Percentiles rank a stretch among this genome's conserved stretches.
Evolutionary conservation across 2,888 invertebrate genomes (phyloP).

Genomic region (Calliopum simillimum): DNA sequence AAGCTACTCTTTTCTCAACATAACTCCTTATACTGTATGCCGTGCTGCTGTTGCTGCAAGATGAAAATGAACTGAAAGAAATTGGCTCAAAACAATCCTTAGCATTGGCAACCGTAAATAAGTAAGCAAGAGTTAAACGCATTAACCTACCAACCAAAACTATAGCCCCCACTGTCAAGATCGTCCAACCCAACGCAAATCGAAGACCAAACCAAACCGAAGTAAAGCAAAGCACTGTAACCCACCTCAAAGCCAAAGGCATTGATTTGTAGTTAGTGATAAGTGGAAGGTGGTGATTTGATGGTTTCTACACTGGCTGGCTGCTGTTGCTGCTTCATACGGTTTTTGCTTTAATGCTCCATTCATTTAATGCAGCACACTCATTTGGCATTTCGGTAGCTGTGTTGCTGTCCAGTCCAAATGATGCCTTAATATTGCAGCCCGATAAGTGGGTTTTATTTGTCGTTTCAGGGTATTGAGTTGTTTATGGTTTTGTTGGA

Average conservation of each 20-base stretch:
- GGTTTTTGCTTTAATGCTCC: not conserved
- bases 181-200: not conserved
- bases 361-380: slow-evolving; percentile 11
- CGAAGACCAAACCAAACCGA: not conserved
- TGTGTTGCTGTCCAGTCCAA: slow-evolving; percentile 34
- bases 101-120: not conserved
- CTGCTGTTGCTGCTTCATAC: not conserved
- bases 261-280: slow-evolving; percentile 40
- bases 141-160: slow-evolving; percentile 1
- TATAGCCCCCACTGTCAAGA: not conserved
- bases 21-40: too few relatives aligned
- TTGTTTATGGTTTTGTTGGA: slow-evolving; percentile 1
- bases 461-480: slow-evolving; percentile 16
- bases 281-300: slow-evolving; percentile 43
- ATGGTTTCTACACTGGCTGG: slow-evolving; percentile 32
- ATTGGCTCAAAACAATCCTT: too few relatives aligned
- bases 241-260: slow-evolving; percentile 36
- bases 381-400: slow-evolving; percentile 29
- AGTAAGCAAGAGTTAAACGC: slow-evolving; percentile 25
- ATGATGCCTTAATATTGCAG: slow-evolving; percentile 42
- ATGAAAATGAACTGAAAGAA: too few relatives aligned
- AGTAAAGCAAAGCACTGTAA: too few relatives aligned
- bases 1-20: too few relatives aligned
- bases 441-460: slow-evolving; percentile 14
- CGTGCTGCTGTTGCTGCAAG: too few relatives aligned